Evolutionary conservation across 2,797 vertebrate genomes (phyloP).

Genomic region (Ctenopoma kingsleyae): DNA sequence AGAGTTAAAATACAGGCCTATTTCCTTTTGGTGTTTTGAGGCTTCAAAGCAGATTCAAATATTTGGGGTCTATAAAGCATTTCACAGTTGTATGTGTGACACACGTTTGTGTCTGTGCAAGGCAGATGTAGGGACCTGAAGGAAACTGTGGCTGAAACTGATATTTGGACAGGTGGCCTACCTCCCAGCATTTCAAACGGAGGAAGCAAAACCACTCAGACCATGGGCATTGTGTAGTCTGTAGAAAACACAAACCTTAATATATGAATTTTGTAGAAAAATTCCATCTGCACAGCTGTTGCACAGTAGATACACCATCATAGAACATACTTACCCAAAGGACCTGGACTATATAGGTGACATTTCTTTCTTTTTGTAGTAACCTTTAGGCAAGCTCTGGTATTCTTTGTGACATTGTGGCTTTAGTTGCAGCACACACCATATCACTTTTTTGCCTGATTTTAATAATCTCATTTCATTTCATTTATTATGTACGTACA

Average conservation of each 20-base stretch:
- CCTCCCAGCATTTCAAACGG: constrained; percentile 55
- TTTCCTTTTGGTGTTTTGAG: background rate
- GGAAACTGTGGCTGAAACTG: constrained; percentile 86
- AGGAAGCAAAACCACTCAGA: constrained; percentile 72
- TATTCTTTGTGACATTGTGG: background rate
- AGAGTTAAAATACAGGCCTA: background rate
- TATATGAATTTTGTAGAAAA: constrained; percentile 2
- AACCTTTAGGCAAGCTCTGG: background rate
- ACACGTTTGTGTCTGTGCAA: constrained; percentile 16
- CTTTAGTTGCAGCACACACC: constrained; percentile 15
- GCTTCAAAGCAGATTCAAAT: background rate
- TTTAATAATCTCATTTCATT: too few species aligned
- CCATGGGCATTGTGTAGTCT: constrained; percentile 6
- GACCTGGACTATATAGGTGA: background rate
- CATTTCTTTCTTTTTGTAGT: background rate
- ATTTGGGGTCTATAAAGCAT: constrained; percentile 18
- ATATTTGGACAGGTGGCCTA: constrained; percentile 73
- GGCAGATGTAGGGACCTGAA: constrained; percentile 39
- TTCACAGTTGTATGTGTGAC: constrained; percentile 55
- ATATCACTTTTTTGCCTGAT: background rate
- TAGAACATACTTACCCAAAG: background rate
- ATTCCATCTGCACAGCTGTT: background rate
- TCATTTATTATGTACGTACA: background rate
- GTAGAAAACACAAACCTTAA: constrained; percentile 13
- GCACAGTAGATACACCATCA: too few species aligned